Conservation (phyloP, 2,888 invertebrate species). For the Dryomyza anilis region DNA sequence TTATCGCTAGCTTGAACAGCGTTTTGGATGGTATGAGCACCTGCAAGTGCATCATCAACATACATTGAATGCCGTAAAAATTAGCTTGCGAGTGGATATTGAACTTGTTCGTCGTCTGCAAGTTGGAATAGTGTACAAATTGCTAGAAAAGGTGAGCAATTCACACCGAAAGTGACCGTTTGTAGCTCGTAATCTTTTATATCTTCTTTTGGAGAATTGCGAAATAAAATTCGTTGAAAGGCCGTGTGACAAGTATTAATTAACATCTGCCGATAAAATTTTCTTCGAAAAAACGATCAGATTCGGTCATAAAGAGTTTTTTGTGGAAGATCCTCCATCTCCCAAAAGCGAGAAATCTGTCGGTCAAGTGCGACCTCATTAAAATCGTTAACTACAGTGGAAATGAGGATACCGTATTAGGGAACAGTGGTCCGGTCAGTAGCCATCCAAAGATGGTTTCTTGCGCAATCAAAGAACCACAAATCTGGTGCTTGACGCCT, state of each 20-base stretch:
- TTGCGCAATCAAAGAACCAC: neutral
- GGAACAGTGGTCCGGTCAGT: neutral
- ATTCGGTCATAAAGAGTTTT: neutral
- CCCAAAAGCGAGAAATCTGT: neutral
- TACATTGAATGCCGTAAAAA: neutral
- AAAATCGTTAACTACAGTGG: neutral
- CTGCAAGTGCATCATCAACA: neutral
- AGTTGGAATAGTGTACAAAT: conserved; percentile 15
- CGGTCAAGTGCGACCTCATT: neutral
- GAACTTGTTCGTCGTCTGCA: neutral
- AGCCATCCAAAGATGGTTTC: neutral
- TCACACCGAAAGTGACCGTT: too few relatives aligned
- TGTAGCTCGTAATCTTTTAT: neutral
- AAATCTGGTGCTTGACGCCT: neutral
- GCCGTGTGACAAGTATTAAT: conserved; percentile 29
- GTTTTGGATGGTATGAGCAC: conserved; percentile 12
- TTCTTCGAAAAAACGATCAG: neutral
- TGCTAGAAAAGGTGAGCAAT: conserved; percentile 28
- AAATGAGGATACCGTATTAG: neutral
- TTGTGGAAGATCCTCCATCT: neutral
- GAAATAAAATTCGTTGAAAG: conserved; percentile 14
- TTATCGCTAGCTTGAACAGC: conserved; percentile 20
- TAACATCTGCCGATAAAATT: conserved; percentile 35
- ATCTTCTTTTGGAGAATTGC: neutral
- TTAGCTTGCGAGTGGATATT: neutral